These are phyloP conservation scores for Patiria miniata DNA, from an alignment of 35 echinoderm and acorn worm species.

Conservation along the genomic window DNA sequence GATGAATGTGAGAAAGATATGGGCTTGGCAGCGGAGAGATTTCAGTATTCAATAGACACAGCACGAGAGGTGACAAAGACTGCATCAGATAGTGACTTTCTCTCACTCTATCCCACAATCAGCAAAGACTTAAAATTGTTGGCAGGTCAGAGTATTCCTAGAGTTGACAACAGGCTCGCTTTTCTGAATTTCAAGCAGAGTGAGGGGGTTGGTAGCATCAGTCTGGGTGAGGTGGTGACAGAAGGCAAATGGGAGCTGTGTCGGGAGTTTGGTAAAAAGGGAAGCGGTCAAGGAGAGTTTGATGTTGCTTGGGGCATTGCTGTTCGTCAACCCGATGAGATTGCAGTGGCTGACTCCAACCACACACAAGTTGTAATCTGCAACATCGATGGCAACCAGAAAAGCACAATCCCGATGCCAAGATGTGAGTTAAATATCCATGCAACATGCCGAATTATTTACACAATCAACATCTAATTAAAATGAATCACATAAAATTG, in stretches of 20 bases:
- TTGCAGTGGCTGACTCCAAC: background rate
- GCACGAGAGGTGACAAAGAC: background rate
- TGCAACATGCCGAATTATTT: background rate
- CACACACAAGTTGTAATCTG: background rate
- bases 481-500: background rate
- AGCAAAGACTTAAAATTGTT: background rate
- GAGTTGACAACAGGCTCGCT: background rate
- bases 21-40: background rate
- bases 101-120: conserved; percentile 5
- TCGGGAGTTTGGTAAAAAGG: background rate
- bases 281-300: too few species aligned
- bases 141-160: background rate
- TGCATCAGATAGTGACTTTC: background rate
- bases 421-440: background rate
- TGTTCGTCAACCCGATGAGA: background rate
- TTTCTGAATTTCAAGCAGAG: background rate
- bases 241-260: background rate
- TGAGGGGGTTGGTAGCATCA: background rate
- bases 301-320: background rate
- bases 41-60: background rate
- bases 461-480: background rate
- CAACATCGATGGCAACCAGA: background rate
- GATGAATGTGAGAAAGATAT: background rate
- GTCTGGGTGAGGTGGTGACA: background rate
- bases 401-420: background rate